Evolutionary conservation across 2,113 vertebrate species (phyloP).

Genomic region (Crocuta crocuta): DNA sequence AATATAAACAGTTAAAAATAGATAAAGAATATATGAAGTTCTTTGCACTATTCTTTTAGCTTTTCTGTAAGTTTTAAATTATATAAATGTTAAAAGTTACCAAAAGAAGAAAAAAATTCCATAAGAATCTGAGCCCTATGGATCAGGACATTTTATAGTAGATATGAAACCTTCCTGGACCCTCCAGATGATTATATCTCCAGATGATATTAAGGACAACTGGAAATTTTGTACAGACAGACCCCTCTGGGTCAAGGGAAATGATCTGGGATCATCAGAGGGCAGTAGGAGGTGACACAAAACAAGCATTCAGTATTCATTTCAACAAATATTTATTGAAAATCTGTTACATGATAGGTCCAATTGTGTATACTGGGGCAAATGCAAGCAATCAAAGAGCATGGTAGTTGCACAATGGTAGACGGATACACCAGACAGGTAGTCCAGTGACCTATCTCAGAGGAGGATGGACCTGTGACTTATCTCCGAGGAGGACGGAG

Average conservation of each 20-base stretch:
- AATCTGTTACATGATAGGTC: neutral
- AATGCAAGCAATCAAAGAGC: neutral
- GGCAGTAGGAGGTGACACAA: neutral
- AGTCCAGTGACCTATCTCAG: neutral
- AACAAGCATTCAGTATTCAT: neutral
- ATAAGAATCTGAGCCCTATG: neutral
- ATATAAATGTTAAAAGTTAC: neutral
- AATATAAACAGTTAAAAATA: neutral
- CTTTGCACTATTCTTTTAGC: neutral
- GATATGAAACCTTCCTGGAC: neutral
- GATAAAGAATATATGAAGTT: neutral
- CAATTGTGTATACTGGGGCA: neutral
- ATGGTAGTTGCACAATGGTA: neutral
- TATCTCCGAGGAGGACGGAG: neutral
- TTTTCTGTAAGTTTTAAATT: neutral
- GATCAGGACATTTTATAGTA: neutral
- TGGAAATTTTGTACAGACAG: neutral
- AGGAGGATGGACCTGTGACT: neutral
- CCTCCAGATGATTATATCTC: neutral
- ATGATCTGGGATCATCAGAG: neutral
- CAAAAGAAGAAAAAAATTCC: neutral
- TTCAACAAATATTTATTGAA: neutral
- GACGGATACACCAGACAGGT: neutral
- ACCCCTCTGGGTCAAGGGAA: neutral
- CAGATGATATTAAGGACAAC: neutral